phyloP scores from a whole-genome alignment of 2,888 invertebrate species.

The Trisateles emortualis region DNA sequence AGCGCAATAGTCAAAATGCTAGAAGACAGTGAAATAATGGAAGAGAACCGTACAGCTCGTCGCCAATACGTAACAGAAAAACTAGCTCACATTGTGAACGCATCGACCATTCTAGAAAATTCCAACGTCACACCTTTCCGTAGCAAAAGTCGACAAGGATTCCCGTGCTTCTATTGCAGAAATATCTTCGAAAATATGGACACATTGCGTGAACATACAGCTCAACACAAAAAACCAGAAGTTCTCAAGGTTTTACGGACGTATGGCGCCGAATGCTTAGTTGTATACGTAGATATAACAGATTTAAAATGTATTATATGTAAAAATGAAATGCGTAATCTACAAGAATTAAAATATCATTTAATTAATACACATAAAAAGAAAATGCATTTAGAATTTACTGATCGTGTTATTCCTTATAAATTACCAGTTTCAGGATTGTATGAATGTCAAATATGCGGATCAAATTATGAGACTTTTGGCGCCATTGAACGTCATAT shows the following conservation, averaged over 20 bases:
- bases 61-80: constrained; percentile 64
- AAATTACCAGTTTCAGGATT: constrained; percentile 58
- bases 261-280: constrained; percentile 66
- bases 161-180: constrained; percentile 76
- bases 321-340: constrained; percentile 42
- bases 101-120: constrained; percentile 58
- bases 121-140: constrained; percentile 73
- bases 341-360: constrained; percentile 68
- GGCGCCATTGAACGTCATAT: constrained; percentile 75
- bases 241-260: constrained; percentile 54
- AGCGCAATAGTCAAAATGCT: constrained; percentile 53
- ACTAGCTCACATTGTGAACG: constrained; percentile 64
- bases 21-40: constrained; percentile 36
- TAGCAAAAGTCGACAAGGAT: constrained; percentile 66
- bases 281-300: constrained; percentile 73
- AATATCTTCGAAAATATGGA: constrained; percentile 61
- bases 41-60: constrained; percentile 11
- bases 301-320: constrained; percentile 69
- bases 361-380: constrained; percentile 65
- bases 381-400: constrained; percentile 58
- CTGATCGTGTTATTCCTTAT: constrained; percentile 73
- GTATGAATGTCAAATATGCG: constrained; percentile 71
- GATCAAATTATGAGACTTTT: constrained; percentile 72
- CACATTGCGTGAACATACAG: constrained; percentile 56
- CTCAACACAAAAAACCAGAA: constrained; percentile 54